Conservation (phyloP, 2,888 invertebrate species). For the Onthophagus sagittarius region DNA sequence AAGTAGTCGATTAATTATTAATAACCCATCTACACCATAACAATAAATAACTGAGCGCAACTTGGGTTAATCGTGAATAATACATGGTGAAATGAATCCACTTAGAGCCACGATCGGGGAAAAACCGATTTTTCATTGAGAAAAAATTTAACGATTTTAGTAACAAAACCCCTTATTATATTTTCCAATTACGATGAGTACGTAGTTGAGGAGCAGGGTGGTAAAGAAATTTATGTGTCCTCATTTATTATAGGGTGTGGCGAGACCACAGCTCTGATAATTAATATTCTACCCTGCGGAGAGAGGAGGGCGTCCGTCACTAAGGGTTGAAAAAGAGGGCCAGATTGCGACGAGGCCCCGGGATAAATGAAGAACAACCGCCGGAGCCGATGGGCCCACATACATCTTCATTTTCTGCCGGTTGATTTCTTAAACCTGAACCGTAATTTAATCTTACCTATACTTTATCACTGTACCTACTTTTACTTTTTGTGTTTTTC, state of each 20-base stretch:
- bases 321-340: constrained; percentile 15
- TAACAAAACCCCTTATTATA: constrained; percentile 20
- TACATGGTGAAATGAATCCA: neutral
- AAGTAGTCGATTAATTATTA: neutral
- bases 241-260: constrained; percentile 33
- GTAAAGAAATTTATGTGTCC: constrained; percentile 35
- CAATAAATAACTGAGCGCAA: neutral
- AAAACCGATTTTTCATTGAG: neutral
- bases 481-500: neutral
- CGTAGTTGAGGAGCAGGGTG: constrained; percentile 23
- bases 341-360: neutral
- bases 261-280: constrained; percentile 32
- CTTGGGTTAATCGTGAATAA: neutral
- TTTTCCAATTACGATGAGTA: constrained; percentile 22
- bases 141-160: neutral
- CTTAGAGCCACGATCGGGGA: neutral
- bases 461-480: neutral
- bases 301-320: constrained; percentile 30
- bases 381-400: constrained; percentile 29
- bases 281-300: constrained; percentile 35
- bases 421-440: constrained; percentile 23
- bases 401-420: constrained; percentile 33
- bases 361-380: constrained; percentile 26
- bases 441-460: constrained; percentile 21
- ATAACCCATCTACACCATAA: neutral